These are phyloP conservation scores for Drosophila watanabei DNA, from an alignment of 1,140 invertebrate genomes.

Conservation along the genomic window DNA sequence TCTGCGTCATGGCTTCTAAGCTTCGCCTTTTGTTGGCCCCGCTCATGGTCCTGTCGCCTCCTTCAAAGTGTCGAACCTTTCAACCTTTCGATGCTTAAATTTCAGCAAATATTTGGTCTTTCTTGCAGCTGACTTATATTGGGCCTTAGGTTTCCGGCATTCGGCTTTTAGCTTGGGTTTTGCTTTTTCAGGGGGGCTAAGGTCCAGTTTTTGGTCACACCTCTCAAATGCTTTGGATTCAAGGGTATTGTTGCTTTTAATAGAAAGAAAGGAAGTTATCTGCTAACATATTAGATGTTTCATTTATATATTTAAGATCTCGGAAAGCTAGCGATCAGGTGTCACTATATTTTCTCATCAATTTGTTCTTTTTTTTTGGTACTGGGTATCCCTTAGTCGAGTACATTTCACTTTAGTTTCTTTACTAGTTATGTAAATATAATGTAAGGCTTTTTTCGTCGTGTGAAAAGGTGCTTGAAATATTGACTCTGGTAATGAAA, in stretches of 20 bases:
- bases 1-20: slow-evolving; percentile 67
- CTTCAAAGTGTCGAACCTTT: slow-evolving; percentile 51
- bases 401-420: background rate
- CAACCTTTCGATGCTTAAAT: slow-evolving; percentile 77
- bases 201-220: slow-evolving; percentile 12
- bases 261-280: background rate
- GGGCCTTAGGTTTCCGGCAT: background rate
- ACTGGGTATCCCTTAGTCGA: background rate
- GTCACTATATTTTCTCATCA: too few species aligned
- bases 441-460: background rate
- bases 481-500: slow-evolving; percentile 64
- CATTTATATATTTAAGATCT: too few species aligned
- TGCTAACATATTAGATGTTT: too few species aligned
- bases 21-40: slow-evolving; percentile 33
- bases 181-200: background rate
- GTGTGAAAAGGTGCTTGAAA: slow-evolving; percentile 24
- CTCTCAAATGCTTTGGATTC: background rate
- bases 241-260: background rate
- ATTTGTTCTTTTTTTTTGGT: too few species aligned
- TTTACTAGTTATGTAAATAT: background rate
- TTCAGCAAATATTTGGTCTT: slow-evolving; percentile 65
- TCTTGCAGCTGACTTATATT: background rate
- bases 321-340: too few species aligned
- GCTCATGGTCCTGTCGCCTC: slow-evolving; percentile 6
- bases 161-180: background rate